Evolutionary conservation across 2,888 invertebrate species (phyloP).

Genomic region (Metellina segmentata): DNA sequence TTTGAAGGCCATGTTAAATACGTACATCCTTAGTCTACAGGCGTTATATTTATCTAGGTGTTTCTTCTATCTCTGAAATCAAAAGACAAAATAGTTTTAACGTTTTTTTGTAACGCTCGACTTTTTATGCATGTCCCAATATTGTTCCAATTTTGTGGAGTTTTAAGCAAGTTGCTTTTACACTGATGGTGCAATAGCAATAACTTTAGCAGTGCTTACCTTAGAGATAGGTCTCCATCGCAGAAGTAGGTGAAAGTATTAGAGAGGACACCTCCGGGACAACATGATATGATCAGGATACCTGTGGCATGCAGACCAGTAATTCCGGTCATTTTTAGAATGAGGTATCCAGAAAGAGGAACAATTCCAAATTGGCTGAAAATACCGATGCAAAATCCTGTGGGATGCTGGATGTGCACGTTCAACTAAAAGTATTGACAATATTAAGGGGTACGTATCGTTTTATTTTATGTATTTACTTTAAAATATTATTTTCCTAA

Average conservation of each 20-base stretch:
- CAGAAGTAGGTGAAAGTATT: constrained; percentile 80
- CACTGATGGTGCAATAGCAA: no score
- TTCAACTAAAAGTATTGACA: constrained; percentile 75
- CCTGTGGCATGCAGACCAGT: constrained; percentile 79
- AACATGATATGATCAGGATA: constrained; percentile 79
- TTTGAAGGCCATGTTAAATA: no score
- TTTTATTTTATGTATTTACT: no score
- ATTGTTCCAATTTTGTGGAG: no score
- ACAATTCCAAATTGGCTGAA: constrained; percentile 79
- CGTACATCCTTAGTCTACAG: no score
- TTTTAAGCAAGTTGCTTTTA: no score
- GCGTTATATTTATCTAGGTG: no score
- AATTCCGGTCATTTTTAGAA: constrained; percentile 79
- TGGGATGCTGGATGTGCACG: constrained; percentile 78
- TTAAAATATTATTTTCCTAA: no score
- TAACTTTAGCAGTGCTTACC: constrained; percentile 76
- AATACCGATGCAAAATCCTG: constrained; percentile 79
- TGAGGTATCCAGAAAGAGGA: constrained; percentile 79
- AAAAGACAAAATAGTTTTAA: no score
- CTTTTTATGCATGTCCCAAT: no score
- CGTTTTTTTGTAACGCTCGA: no score
- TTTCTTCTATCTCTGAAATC: no score
- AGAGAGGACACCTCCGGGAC: constrained; percentile 80
- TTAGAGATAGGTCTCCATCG: constrained; percentile 80
- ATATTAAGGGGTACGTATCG: neutral